A percentile compares a stretch with the other conserved stretches of the same genome.
Conservation (phyloP, 2,113 vertebrate genomes). For the Jaculus jaculus region DNA sequence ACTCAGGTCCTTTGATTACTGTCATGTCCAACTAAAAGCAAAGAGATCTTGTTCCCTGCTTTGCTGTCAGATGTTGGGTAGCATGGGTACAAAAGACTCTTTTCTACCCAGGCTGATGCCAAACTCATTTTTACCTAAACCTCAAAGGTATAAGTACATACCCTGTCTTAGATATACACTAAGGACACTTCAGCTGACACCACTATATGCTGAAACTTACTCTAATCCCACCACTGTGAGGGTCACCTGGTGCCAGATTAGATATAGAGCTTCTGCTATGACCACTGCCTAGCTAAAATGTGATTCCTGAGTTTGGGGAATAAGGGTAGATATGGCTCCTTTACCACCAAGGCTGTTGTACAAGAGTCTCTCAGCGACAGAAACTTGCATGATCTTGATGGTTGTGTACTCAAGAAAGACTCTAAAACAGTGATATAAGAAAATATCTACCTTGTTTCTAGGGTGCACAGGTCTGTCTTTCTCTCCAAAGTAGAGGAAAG, state of each 20-base stretch:
- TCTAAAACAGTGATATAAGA: background rate
- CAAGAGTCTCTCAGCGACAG: background rate
- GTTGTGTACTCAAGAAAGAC: too few relatives aligned
- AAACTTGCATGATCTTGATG: background rate
- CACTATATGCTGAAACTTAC: background rate
- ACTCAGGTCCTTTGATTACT: background rate
- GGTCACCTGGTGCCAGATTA: too few relatives aligned
- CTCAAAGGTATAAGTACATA: background rate
- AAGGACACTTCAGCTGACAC: too few relatives aligned
- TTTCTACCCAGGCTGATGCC: background rate
- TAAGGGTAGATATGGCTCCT: too few relatives aligned
- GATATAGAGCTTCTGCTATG: background rate
- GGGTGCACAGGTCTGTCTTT: background rate
- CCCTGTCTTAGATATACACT: background rate
- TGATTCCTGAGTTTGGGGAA: background rate
- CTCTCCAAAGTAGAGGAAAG: too few relatives aligned
- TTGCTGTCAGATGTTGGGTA: background rate
- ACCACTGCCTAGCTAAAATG: fast-evolving
- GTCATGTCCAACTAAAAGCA: background rate
- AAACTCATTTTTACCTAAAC: background rate
- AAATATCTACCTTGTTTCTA: background rate
- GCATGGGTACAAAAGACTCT: background rate
- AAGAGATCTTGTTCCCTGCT: background rate
- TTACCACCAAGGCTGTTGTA: background rate
- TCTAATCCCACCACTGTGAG: background rate